These are phyloP conservation scores for Monochamus saltuarius DNA, from an alignment of 1,140 invertebrate genomes.

Conservation along the genomic window DNA sequence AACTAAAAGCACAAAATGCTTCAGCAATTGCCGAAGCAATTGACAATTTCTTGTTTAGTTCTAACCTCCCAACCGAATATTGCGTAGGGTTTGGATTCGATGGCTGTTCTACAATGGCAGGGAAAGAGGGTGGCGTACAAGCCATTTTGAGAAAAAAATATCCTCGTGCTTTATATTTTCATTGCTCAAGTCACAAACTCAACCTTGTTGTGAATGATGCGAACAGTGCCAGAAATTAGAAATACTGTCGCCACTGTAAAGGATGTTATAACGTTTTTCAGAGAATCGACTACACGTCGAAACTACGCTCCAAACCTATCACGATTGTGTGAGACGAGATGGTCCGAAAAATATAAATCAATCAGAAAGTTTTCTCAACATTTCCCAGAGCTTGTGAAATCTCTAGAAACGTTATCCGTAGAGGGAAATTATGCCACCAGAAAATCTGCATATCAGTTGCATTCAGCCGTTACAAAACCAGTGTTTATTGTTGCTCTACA, in stretches of 20 bases:
- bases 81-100: constrained; percentile 18
- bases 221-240: constrained; percentile 44
- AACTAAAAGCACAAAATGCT: constrained; percentile 24
- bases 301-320: constrained; percentile 19
- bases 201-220: constrained; percentile 50
- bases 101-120: constrained; percentile 8
- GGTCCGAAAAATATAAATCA: constrained; percentile 29
- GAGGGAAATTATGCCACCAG: constrained; percentile 18
- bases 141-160: constrained; percentile 45
- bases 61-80: constrained; percentile 12
- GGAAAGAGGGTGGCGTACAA: constrained; percentile 44
- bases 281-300: constrained; percentile 19
- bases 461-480: too few species aligned
- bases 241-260: constrained; percentile 44
- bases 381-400: constrained; percentile 14
- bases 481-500: constrained; percentile 4
- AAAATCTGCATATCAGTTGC: constrained; percentile 19
- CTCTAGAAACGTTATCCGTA: constrained; percentile 18
- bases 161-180: constrained; percentile 45
- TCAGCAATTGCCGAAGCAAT: constrained; percentile 20
- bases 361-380: constrained; percentile 24
- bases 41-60: constrained; percentile 20
- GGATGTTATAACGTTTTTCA: constrained; percentile 45
- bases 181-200: constrained; percentile 48
- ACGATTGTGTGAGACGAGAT: too few species aligned